A percentile compares a stretch with the other conserved stretches of the same genome.
These are phyloP conservation scores for Buceros bicornis DNA, from an alignment of 2,797 vertebrate genomes.

Conservation along the genomic window DNA sequence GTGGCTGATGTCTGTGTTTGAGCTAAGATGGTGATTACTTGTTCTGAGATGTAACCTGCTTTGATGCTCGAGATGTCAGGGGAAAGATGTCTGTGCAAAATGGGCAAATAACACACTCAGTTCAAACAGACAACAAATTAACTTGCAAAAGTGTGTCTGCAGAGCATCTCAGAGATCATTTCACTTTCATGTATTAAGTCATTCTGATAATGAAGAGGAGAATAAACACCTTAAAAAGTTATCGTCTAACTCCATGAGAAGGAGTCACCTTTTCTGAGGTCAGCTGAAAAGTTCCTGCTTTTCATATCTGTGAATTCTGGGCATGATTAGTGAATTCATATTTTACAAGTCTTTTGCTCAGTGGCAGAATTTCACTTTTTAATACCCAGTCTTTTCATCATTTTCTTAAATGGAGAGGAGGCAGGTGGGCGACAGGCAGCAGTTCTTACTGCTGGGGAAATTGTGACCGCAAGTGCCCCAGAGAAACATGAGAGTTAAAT, in stretches of 20 bases:
- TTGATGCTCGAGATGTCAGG: not conserved
- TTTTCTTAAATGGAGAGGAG: not conserved
- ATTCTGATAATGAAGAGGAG: too few species aligned
- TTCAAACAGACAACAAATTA: not conserved
- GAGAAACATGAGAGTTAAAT: not conserved
- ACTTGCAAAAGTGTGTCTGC: not conserved
- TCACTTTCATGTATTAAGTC: not conserved
- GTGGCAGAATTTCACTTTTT: not conserved
- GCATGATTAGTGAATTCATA: not conserved
- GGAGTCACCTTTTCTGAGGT: not conserved
- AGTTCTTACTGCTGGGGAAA: not conserved
- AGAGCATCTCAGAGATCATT: not conserved
- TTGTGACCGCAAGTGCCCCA: not conserved
- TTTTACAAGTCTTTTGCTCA: not conserved
- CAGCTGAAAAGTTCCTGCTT: not conserved
- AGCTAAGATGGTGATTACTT: not conserved
- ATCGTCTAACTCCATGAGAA: not conserved
- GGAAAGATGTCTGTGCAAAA: not conserved
- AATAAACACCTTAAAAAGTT: not conserved
- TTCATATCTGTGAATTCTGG: not conserved
- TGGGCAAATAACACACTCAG: not conserved
- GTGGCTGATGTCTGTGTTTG: not conserved
- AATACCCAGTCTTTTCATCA: not conserved
- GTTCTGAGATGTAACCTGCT: not conserved
- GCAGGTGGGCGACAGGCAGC: not conserved